These are phyloP conservation scores for Megaustenia siamemsis DNA, from an alignment of 2,888 invertebrate genomes.

Conservation along the genomic window DNA sequence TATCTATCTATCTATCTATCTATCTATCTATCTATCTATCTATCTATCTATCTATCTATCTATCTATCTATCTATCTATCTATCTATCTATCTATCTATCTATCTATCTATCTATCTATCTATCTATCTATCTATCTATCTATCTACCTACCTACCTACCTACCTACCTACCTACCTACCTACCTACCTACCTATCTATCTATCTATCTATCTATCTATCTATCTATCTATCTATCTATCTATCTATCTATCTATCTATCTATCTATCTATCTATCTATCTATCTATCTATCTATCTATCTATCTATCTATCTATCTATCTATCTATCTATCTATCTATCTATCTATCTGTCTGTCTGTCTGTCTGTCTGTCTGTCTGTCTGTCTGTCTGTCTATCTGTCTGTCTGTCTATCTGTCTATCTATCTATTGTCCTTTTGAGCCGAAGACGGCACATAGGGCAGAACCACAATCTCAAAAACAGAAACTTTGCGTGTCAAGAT, in stretches of 20 bases:
- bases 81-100: not conserved
- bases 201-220: not conserved
- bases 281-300: not conserved
- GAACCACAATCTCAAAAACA: too few species aligned
- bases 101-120: not conserved
- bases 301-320: not conserved
- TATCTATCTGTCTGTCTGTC: too few species aligned
- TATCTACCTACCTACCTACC: conserved; percentile 7
- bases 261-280: conserved; percentile 15
- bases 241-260: not conserved
- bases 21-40: not conserved
- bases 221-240: not conserved
- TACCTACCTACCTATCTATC: conserved; percentile 6
- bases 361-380: not conserved
- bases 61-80: not conserved
- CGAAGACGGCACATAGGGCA: too few species aligned
- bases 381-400: conserved; percentile 12
- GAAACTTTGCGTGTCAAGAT: too few species aligned
- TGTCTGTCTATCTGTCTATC: too few species aligned
- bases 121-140: not conserved
- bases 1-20: conserved; percentile 8
- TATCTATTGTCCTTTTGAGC: too few species aligned
- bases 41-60: not conserved
- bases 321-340: not conserved
- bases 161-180: conserved; percentile 7